Evolutionary conservation across 2,113 vertebrate genomes (phyloP), one percentile per base, ranked within the genome.

Genomic region (Thunnus thynnus): DNA sequence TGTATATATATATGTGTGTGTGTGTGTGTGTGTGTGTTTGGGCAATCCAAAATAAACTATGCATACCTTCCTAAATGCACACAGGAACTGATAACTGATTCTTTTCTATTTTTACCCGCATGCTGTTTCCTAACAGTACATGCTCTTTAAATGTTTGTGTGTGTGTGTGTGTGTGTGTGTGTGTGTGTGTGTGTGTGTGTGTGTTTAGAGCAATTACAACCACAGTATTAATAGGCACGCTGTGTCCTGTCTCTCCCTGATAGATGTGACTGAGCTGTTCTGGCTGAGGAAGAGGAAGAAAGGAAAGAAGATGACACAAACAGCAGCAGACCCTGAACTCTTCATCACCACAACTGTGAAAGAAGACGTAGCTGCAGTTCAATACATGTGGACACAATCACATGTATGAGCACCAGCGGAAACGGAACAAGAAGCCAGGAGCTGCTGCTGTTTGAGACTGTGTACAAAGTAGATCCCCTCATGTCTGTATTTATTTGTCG

Each of bases 61-160:
- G 58, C 56, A 27, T 57, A 20, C 32, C 54, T 77, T n/a, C 7
- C 3, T 75, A 30, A 65, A 69, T 36, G 25, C 58, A 78, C 56
- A 68, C 27, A 47, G 64, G 74, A 72, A 57, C 64, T 50, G 20
- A 80, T 71, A 79, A 76, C 79, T 46, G 55, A 72, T 20, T n/a
- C n/a, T 61, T 51, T 57, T 47, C 82, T 90, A 84, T 89, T 90
- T 91, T 85, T 91, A 76, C 55, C 52, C 3, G 1, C 60, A 36
- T 54, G 25, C 11, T 32, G 55, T 76, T 76, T 79, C 77, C 47
- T 85, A 63, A 47, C 58, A 69, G 74, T 48, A 64, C 60, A 73
- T 25, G 48, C 30, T 58, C 27, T 80, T 22, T 18, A 76, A 73
- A 74, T 47, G 69, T 14, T 51, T 41, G 6, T 36, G 32, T 0